These are phyloP conservation scores for Neoniphon sammara DNA, from an alignment of 2,797 vertebrate species.

Conservation along the genomic window DNA sequence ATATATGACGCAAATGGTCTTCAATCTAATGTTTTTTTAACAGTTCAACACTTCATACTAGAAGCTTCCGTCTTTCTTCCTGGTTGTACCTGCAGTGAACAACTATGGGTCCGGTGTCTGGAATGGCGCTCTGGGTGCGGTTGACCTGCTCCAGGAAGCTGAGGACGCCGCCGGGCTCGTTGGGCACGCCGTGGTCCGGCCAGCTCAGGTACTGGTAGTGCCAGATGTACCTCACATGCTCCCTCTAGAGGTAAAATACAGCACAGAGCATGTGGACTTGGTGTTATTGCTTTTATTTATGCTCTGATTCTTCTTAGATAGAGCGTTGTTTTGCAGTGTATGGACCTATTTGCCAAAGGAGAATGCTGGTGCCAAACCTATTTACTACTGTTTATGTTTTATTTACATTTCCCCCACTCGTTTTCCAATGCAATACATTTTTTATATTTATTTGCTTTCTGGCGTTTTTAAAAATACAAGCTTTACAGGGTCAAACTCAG, in stretches of 20 bases:
- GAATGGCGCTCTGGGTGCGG: constrained; percentile 83
- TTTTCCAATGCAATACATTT: too few species aligned
- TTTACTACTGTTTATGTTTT: too few species aligned
- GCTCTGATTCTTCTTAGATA: too few species aligned
- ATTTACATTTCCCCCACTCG: too few species aligned
- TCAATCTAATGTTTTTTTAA: too few species aligned
- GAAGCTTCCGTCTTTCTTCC: neutral
- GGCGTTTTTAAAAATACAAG: too few species aligned
- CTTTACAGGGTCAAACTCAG: too few species aligned
- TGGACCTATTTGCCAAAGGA: neutral
- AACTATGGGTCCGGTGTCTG: constrained; percentile 86
- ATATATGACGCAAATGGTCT: too few species aligned
- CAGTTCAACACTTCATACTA: neutral
- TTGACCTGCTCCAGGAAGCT: constrained; percentile 91
- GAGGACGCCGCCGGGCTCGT: constrained; percentile 88
- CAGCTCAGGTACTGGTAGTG: constrained; percentile 93
- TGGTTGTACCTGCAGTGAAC: constrained; percentile 91
- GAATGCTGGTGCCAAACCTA: neutral
- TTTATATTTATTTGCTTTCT: too few species aligned
- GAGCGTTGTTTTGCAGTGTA: too few species aligned
- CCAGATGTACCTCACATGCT: constrained; percentile 83
- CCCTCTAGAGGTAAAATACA: constrained; percentile 77
- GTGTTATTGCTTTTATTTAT: too few species aligned
- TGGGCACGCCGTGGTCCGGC: constrained; percentile 92
- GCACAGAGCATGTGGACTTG: neutral